Base-by-base conservation (phyloP, 2,113 vertebrate genomes). In the Tylochromis polylepis region DNA sequence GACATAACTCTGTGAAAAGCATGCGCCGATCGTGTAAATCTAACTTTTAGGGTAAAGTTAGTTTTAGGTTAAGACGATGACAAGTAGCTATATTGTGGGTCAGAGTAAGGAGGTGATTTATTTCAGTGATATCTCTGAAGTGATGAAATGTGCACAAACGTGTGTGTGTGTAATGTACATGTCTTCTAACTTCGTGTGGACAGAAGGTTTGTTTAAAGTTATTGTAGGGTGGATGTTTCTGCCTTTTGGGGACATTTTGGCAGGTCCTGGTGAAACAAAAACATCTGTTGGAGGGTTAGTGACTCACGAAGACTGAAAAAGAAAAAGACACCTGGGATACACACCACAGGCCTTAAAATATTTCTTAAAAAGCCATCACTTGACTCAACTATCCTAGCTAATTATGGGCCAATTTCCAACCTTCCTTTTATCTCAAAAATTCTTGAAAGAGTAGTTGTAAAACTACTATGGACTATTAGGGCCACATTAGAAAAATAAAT, bases 231-330 rank as follows among this genome's bases (percentile, higher is more conserved):
- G 0, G 43, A 5, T 75, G 43, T 31, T 75, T 31, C 24, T 29
- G 41, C 22, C 1, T 29, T 75, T 51, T 12, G 10, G 43, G 41
- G 24, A 31, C 10, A 75, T 75, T 49, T 75, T 2, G 70, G 0
- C 5, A 29, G 22, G 9, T 7, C 41, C n/a, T 46, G n/a, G 65
- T 0, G 11, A 4, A 70, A 16, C 16, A 5, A 49, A 49, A 16
- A 49, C 6, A 16, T 41, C 12, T 46, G 5, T 24, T 46, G 38
- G 2, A 7, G 41, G 15, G 15, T 29, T 49, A 46, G 67, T 46
- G 41, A 49, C 36, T 70, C 12, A 43, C 38, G 43, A 36, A 12
- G 41, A 43, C 11, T 12, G 11, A 43, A 5, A 49, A 16, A 4
- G 2, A 49, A 11, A 11, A 49, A 49, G 15, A 46, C 43, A 49